These are phyloP conservation scores for Ophion ventricosus DNA, from an alignment of 2,888 invertebrate genomes.

Conservation along the genomic window DNA sequence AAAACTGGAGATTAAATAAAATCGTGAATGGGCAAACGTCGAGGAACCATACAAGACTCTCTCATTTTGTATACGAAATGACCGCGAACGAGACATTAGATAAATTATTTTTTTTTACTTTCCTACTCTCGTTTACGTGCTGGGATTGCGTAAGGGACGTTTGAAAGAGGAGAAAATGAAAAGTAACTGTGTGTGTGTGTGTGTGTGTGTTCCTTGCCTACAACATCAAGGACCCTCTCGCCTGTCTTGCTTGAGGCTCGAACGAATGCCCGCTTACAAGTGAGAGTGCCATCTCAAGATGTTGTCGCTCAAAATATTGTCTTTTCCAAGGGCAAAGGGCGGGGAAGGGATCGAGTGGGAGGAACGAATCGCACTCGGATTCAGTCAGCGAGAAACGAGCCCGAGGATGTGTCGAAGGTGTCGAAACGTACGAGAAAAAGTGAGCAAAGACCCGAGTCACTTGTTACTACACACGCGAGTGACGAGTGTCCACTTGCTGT, in stretches of 20 bases:
- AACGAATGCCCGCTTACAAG: constrained; percentile 13
- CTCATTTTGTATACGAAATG: constrained; percentile 37
- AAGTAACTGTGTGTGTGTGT: not conserved
- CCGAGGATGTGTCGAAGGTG: not conserved
- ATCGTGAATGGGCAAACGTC: constrained; percentile 40
- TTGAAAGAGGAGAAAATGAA: constrained; percentile 9
- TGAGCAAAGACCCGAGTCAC: not conserved
- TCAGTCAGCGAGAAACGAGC: constrained; percentile 1
- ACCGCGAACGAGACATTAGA: constrained; percentile 27
- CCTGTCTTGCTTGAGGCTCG: constrained; percentile 26
- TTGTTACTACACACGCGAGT: not conserved
- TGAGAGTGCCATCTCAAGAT: constrained; percentile 47
- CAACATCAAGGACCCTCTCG: constrained; percentile 49
- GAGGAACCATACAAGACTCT: constrained; percentile 4
- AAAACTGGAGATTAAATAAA: constrained; percentile 55
- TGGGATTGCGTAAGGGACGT: not conserved
- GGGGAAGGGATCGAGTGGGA: not conserved
- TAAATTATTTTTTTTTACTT: constrained; percentile 18
- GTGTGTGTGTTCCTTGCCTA: constrained; percentile 39
- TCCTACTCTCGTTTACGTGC: constrained; percentile 8
- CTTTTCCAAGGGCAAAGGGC: constrained; percentile 37
- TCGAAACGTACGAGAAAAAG: not conserved
- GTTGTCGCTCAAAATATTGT: constrained; percentile 66
- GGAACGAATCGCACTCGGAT: constrained; percentile 11
- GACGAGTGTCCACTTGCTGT: not conserved